phyloP scores from a whole-genome alignment of 2,797 vertebrate species.

The Gallinago stenura region DNA sequence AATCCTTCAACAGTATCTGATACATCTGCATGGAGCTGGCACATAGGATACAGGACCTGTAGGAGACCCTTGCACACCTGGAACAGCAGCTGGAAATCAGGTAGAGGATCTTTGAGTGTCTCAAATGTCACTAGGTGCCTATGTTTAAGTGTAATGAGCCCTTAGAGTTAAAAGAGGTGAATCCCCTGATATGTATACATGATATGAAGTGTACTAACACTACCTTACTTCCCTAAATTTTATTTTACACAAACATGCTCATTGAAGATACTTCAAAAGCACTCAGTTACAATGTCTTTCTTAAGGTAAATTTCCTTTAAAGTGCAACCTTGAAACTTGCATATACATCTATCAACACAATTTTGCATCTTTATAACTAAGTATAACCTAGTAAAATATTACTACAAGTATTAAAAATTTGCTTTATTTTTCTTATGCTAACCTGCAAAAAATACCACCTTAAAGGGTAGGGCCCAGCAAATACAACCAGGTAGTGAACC shows the following conservation, averaged over 20 bases:
- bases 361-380: neutral
- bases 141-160: neutral
- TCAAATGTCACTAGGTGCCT: neutral
- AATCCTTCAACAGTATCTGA: neutral
- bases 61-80: neutral
- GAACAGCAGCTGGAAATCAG: neutral
- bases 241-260: neutral
- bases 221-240: neutral
- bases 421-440: neutral
- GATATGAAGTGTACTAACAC: neutral
- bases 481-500: neutral
- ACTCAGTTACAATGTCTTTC: neutral
- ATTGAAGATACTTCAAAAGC: neutral
- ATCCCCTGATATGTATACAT: neutral
- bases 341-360: neutral
- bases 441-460: neutral
- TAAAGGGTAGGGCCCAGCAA: neutral
- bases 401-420: neutral
- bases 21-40: neutral
- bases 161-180: neutral
- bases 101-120: neutral
- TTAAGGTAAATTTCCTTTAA: neutral
- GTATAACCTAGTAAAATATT: neutral
- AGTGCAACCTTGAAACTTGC: neutral
- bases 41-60: neutral